Evolutionary conservation across 2,888 invertebrate genomes (phyloP), one percentile per base, ranked within the genome.

Genomic region (Spilosoma lubricipeda): DNA sequence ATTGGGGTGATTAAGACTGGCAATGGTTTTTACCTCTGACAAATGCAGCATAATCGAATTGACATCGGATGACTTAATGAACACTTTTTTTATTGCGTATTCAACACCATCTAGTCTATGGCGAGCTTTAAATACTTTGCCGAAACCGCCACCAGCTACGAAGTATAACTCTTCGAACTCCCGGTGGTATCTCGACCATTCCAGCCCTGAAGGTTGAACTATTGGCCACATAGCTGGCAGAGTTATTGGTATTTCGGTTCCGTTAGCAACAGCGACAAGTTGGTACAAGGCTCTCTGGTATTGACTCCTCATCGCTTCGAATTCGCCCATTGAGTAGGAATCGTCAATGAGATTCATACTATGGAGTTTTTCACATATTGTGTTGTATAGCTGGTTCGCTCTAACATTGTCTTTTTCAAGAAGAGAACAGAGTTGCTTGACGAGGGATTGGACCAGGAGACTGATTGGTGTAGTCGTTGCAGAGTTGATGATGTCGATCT

Each of bases 1-100:
- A 89, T 98, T 98, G 0, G 97, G 96, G 93, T 98, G 98, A 87
- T 97, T 97, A 42, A 98, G 93, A 86, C 97, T 97, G 0, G 98
- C 98, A 81, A 98, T 96, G 3, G 98, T 97, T 92, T 98, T 98
- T 0, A 98, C 98, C 96, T 98, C 98, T 5, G 97, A 95, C 65
- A 98, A 93, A 92, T 97, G 97, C 67, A 95, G 96, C 91, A 97
- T 95, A 30, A 97, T 96, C 0, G 96, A 96, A 76, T 97, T 94
- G 0, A 97, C 96, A 82, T 96, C 96, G 15, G 96, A 96, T 1
- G 97, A 97, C 81, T 96, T 96, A 52, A 97, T 97, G 77, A 93
- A 94, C 63, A 97, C 97, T 89, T 98, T 98, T 90, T 98, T 98
- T 0, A 98, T 96, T 1, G 98, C 98, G 93, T 98, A 98, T 85